Conservation (phyloP, 1,140 invertebrate species). For the Drosophila tropicalis region DNA sequence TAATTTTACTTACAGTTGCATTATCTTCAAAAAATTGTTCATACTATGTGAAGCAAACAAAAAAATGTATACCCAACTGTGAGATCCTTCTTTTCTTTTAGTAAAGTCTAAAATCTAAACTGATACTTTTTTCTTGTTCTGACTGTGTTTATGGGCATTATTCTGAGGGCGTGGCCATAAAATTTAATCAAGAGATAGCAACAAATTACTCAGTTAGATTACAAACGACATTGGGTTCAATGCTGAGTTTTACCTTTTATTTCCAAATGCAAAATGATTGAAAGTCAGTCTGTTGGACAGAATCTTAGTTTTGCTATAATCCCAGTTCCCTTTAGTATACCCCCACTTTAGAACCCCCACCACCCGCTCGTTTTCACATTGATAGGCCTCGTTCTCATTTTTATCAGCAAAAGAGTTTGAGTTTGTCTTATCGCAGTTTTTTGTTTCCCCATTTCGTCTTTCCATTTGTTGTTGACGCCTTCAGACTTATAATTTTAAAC, state of each 20-base stretch:
- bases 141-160: no score
- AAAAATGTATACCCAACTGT: no score
- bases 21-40: no score
- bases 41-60: no score
- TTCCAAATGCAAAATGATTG: conserved; percentile 41
- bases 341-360: no score
- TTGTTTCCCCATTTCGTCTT: conserved; percentile 28
- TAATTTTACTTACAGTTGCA: no score
- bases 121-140: no score
- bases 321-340: not conserved
- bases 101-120: no score
- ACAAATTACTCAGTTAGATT: conserved; percentile 56
- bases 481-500: conserved; percentile 23
- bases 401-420: conserved; percentile 40
- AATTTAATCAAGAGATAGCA: conserved; percentile 54
- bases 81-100: no score
- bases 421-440: conserved; percentile 45
- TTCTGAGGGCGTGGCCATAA: conserved; percentile 35
- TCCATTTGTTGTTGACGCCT: conserved; percentile 12
- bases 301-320: not conserved
- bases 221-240: conserved; percentile 53
- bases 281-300: conserved; percentile 8
- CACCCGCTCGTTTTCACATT: not conserved
- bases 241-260: conserved; percentile 1
- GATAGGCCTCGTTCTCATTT: conserved; percentile 17